Base-by-base conservation (phyloP, 64 coral and sea anemone genomes). In the Orbicella faveolata region DNA sequence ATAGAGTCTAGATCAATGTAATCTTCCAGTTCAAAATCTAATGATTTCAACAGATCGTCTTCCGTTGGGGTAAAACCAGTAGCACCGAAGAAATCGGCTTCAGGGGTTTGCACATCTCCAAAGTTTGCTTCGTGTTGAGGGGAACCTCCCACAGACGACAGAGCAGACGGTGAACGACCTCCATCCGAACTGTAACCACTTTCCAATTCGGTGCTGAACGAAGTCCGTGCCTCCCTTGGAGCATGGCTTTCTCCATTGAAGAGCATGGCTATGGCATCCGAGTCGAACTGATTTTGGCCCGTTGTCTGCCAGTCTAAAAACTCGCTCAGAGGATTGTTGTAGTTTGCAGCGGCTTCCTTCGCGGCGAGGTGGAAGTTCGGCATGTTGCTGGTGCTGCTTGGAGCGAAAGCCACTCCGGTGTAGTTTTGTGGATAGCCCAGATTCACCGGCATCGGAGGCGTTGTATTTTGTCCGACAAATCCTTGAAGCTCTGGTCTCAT, bases 181-280 rank as follows among this genome's bases (percentile, higher is more conserved):
- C 90, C 92, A 33, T 96, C 95, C 0, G 95, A 96, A 61, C 95
- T 94, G 77, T 96, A 96, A 6, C 95, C 95, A 77, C 95, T 96
- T 69, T 96, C 95, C 44, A 85, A 82, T 26, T 96, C 55, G n/a
- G 86, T 26, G 55, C 88, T 89, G 44, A 37, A 83, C 70, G 73
- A 76, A 20, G 87, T 37, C 33, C 51, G 55, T 25, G 54, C 76
- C 76, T 83, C 53, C 39, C 80, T 63, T 36, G 77, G 52, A 23
- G 17, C 61, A 30, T 78, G 88, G n/a, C 54, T 83, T 14, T 92
- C 90, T 11, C 90, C 83, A 11, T 85, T 73, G 39, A 92, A 76
- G 44, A 92, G 84, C 90, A 92, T 87, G 18, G 90, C 83, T 16
- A 92, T 66, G 15, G 74, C 84, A 80, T 81, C 62, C 15, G 20